Evolutionary conservation across 1,140 invertebrate species (phyloP), one percentile per base, ranked within the genome.

Genomic region (Ceratina australensis): DNA sequence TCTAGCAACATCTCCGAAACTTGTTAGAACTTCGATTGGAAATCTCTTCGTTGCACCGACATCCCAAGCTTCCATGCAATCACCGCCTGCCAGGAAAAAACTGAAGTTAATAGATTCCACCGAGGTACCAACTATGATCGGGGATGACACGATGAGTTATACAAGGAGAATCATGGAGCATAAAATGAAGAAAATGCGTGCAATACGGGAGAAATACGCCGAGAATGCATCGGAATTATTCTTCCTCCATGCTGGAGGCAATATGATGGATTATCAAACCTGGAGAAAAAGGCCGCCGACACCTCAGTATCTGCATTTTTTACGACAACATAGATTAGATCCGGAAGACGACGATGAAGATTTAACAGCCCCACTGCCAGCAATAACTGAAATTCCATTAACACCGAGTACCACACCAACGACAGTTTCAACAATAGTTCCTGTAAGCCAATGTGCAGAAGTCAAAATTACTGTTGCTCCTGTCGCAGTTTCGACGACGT

Each of bases 191-290:
- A 86, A 89, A 1, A 89, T 93, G 86, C 87, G 89, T 50, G 77
- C 79, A 5, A 86, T 92, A 15, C 93, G 93, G 71, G 93, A 94
- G 28, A 93, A 92, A 87, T 97, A 97, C 91, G 94, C 95, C 83
- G 97, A 98, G 87, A 95, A 96, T 91, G 93, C 96, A 81, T 94
- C 96, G 64, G 97, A 98, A 92, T 92, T 96, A 67, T 98, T 95
- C 93, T 98, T 97, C 91, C 93, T 98, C 57, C 95, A 97, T 91
- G 94, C 94, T 86, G 95, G 96, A 78, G 96, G 96, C 52, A 97
- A 97, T 91, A 95, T 98, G 91, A 96, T 97, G 94, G 97, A 98
- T 89, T 97, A 95, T 90, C 94, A 94, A 84, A 91, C 93, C 49
- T 98, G 97, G 96, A 95, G 95, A 78, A 97, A 97, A 90, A 93